phyloP scores from a whole-genome alignment of 2,797 vertebrate genomes.

The Cossypha caffra region DNA sequence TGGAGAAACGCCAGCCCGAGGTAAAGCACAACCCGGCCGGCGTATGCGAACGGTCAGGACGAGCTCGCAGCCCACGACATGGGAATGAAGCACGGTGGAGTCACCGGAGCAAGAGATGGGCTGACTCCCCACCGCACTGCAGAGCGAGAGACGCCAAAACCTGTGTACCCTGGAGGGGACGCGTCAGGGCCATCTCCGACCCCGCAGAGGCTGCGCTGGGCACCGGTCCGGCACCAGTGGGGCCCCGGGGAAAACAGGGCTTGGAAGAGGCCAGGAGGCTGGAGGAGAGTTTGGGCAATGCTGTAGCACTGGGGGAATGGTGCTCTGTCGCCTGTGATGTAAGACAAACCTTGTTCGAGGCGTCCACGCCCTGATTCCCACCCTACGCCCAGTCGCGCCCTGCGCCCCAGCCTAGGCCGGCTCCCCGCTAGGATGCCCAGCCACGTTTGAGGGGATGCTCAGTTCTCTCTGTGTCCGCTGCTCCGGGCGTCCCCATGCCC shows the following conservation, averaged over 20 bases:
- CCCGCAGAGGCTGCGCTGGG: accelerated
- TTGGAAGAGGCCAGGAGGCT: accelerated
- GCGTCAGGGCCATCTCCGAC: accelerated
- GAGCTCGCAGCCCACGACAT: accelerated
- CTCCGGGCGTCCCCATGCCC: background rate
- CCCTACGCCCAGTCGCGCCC: background rate
- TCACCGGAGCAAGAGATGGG: accelerated
- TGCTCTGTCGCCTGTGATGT: background rate
- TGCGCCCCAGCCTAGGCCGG: background rate
- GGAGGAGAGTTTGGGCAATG: background rate
- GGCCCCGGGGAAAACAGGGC: background rate
- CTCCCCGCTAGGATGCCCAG: background rate
- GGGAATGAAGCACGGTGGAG: background rate
- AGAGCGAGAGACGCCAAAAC: background rate
- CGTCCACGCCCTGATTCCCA: background rate
- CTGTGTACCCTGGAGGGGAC: accelerated
- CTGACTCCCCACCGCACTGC: accelerated
- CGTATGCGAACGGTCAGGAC: accelerated
- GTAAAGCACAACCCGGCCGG: accelerated
- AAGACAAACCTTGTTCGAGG: background rate
- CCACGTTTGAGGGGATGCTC: background rate
- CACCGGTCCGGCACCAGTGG: background rate
- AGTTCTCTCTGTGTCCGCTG: background rate
- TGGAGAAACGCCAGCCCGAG: background rate
- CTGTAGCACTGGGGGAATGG: background rate